Evolutionary conservation across 2,888 invertebrate genomes (phyloP).

Genomic region (Candidula unifasciata): DNA sequence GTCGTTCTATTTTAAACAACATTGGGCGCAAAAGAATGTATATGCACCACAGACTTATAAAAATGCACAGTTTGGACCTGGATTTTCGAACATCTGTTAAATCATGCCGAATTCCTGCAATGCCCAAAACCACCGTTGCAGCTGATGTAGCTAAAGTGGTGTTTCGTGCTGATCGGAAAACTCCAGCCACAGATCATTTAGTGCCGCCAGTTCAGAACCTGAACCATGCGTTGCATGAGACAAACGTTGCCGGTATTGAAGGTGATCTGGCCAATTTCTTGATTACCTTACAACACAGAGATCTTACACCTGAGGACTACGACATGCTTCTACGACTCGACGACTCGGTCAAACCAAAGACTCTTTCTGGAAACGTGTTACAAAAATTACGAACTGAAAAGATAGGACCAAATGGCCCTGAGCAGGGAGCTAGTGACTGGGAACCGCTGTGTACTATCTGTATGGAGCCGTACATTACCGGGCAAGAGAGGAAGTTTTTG

Average conservation of each 20-base stretch:
- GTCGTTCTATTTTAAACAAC: slow-evolving; percentile 65
- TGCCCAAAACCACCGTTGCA: slow-evolving; percentile 36
- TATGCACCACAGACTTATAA: slow-evolving; percentile 68
- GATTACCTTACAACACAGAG: slow-evolving; percentile 73
- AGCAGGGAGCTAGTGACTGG: slow-evolving; percentile 54
- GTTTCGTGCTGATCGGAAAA: background rate
- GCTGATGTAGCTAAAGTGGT: background rate
- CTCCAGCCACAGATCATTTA: background rate
- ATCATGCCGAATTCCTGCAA: slow-evolving; percentile 55
- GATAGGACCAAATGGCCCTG: slow-evolving; percentile 56
- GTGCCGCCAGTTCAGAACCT: slow-evolving; percentile 61
- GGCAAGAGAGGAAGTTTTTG: slow-evolving; percentile 69
- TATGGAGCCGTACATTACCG: slow-evolving; percentile 70
- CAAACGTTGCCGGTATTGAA: slow-evolving; percentile 62
- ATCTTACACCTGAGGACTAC: slow-evolving; percentile 77
- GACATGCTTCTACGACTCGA: slow-evolving; percentile 74
- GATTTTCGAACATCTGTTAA: slow-evolving; percentile 49
- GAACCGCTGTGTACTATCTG: slow-evolving; percentile 72
- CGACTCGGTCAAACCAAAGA: slow-evolving; percentile 73
- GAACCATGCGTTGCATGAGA: slow-evolving; percentile 61
- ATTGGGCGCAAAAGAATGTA: slow-evolving; percentile 64
- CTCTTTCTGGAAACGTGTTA: slow-evolving; percentile 62
- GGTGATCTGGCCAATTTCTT: slow-evolving; percentile 64
- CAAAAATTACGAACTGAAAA: slow-evolving; percentile 64
- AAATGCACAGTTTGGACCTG: slow-evolving; percentile 61